phyloP scores from a whole-genome alignment of 1,140 invertebrate species.

The Anastrepha ludens region DNA sequence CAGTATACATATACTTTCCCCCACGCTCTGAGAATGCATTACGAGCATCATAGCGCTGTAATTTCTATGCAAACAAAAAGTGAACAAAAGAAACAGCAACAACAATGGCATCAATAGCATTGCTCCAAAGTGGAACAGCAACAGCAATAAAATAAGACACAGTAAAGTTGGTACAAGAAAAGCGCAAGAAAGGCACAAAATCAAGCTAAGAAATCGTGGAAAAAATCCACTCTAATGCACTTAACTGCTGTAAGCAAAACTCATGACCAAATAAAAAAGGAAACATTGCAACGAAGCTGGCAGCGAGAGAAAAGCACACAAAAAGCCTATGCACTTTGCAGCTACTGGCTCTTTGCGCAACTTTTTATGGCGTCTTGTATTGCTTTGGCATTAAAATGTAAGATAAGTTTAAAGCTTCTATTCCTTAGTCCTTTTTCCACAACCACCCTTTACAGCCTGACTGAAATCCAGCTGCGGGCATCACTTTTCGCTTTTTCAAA shows the following conservation, averaged over 20 bases:
- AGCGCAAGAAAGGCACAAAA: constrained; percentile 1
- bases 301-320: neutral
- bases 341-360: neutral
- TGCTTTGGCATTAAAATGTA: neutral
- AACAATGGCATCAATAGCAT: neutral
- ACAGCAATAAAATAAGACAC: neutral
- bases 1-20: neutral
- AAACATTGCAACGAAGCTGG: neutral
- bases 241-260: constrained; percentile 12
- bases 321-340: constrained; percentile 11
- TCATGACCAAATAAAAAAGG: too few species aligned
- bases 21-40: neutral
- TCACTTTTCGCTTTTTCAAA: neutral
- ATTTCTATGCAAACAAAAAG: neutral
- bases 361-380: neutral
- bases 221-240: constrained; percentile 19
- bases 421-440: neutral
- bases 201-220: neutral
- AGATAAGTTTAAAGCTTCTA: neutral
- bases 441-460: neutral
- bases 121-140: neutral
- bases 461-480: neutral
- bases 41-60: neutral
- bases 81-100: neutral
- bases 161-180: neutral